Evolutionary conservation across 2,797 vertebrate genomes (phyloP), one percentile per base, ranked within the genome.

Genomic region (Acipenser ruthenus): DNA sequence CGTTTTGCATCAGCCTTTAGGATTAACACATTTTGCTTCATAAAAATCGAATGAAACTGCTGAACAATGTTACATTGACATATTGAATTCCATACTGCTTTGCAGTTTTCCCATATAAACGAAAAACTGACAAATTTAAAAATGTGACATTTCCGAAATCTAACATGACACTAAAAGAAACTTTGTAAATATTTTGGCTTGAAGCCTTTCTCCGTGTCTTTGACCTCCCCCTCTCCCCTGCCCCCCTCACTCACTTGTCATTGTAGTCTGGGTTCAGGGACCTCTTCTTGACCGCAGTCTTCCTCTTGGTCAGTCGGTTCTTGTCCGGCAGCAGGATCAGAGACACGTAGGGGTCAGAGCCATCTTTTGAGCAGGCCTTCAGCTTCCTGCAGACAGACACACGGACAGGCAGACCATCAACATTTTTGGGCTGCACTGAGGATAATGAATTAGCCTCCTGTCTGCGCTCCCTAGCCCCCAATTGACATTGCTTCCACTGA

Each of bases 261-360:
- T 84, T 94, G 69, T 93, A 97, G 55, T 94, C 93, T 2, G 94
- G 95, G 77, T 91, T 94, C 59, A 91, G 82, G 64, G 92, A 93
- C 74, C 80, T 90, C 81, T 88, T 96, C 81, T 93, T 96, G 66
- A 90, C 89, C 6, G 65, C 76, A 0, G 94, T 97, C 80, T 93
- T 94, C 77, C 88, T 90, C 84, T 97, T 98, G 82, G 89, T 92
- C 77, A 81, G 82, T 0, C 85, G 91, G 79, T 86, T 90, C 77
- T 93, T 96, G 86, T 98, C 95, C 0, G 95, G 95, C 63, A 92
- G 84, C 49, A 98, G 91, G 73, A 89, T 74, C 71, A 95, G 85
- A 12, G 92, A 90, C 50, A 96, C 80, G 0, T 96, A 96, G 2
- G 93, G 87, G 77, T 97, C 94, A 0, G 94, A 91, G 0, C 86